These are phyloP conservation scores for Agrotis puta DNA, from an alignment of 2,888 invertebrate genomes.

Conservation along the genomic window DNA sequence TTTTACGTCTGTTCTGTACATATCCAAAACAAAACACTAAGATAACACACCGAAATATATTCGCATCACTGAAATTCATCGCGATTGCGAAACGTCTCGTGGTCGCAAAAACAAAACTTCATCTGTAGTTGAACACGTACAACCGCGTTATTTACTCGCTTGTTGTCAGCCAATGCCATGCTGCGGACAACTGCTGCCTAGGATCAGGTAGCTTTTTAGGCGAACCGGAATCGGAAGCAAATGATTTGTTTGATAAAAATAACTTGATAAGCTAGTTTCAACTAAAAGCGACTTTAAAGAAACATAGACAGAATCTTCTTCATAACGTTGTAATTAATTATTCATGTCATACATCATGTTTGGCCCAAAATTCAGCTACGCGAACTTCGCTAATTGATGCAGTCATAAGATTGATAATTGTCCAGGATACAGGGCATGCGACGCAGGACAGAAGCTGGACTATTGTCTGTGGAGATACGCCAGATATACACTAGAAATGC, in stretches of 20 bases:
- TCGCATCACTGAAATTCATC: constrained; percentile 69
- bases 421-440: too few relatives aligned
- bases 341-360: too few relatives aligned
- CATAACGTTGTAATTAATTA: not conserved
- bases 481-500: too few relatives aligned
- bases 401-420: too few relatives aligned
- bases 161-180: constrained; percentile 72
- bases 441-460: too few relatives aligned
- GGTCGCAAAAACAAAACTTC: constrained; percentile 67
- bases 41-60: constrained; percentile 64
- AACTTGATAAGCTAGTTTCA: constrained; percentile 41
- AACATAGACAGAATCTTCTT: not conserved
- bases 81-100: constrained; percentile 70
- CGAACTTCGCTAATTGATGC: too few relatives aligned
- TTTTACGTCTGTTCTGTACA: constrained; percentile 62
- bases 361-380: too few relatives aligned
- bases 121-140: constrained; percentile 60
- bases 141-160: constrained; percentile 63
- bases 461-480: too few relatives aligned
- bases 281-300: not conserved
- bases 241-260: constrained; percentile 14
- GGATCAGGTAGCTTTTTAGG: constrained; percentile 63
- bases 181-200: constrained; percentile 55
- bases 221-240: constrained; percentile 44
- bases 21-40: constrained; percentile 69